phyloP scores from a whole-genome alignment of 1,140 invertebrate species.

The Lamellibrachia luymesi region DNA sequence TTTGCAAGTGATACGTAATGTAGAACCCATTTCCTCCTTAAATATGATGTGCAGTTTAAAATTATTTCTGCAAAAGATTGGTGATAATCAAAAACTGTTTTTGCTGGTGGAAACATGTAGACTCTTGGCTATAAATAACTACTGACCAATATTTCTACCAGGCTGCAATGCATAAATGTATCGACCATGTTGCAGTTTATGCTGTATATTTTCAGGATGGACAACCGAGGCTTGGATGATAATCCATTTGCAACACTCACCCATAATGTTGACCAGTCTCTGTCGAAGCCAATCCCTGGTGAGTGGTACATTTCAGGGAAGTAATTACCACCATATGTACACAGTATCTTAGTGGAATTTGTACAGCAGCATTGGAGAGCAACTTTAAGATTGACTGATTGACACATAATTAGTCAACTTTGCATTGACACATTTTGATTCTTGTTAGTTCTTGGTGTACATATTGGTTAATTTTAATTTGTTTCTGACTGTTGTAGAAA shows the following conservation, averaged over 20 bases:
- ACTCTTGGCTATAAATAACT: background rate
- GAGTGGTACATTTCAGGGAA: background rate
- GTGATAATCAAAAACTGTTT: no score
- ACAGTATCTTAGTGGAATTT: background rate
- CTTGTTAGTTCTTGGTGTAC: background rate
- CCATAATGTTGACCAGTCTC: conserved; percentile 49
- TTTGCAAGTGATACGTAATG: no score
- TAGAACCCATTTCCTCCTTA: no score
- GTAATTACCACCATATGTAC: background rate
- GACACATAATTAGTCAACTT: background rate
- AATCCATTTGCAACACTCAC: conserved; percentile 61
- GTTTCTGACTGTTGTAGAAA: background rate
- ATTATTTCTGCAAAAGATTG: no score
- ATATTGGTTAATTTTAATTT: background rate
- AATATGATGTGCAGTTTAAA: no score
- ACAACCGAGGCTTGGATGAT: conserved; percentile 27
- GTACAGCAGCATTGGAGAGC: background rate
- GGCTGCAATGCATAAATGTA: no score
- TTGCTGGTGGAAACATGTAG: background rate
- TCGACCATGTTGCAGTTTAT: background rate
- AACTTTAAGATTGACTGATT: background rate
- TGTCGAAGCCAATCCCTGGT: conserved; percentile 32
- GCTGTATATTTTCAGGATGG: conserved; percentile 7
- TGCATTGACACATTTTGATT: background rate
- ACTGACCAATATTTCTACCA: background rate